Evolutionary conservation across 2,888 invertebrate genomes (phyloP), one percentile per base, ranked within the genome.

Genomic region (Meliscaeva auricollis): DNA sequence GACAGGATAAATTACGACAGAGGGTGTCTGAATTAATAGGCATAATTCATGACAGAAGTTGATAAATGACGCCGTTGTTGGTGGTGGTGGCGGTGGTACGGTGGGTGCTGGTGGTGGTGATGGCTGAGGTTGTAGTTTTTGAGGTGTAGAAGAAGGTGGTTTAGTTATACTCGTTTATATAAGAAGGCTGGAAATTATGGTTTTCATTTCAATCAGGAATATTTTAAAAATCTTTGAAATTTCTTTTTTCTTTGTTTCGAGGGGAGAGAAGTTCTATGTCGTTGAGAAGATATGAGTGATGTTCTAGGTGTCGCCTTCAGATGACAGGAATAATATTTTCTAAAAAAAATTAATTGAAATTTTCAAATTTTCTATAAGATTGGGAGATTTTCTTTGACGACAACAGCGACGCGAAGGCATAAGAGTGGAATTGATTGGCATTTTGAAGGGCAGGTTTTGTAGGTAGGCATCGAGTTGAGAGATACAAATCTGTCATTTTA

Each of bases 1-100:
- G 91, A 91, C 92, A 91, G 91, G 90, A 91, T 91, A 91, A 91
- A 91, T 91, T 91, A 91, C 91, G 69, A 56, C 88, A 85, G 90
- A 89, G 90, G 90, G 90, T 90, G 88, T 87, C 88, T 77, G 74
- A 83, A 82, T 90, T 87, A 87, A 87, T 88, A 89, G 89, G 82
- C 79, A 87, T 87, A 83, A 87, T 82, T 84, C 88, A 89, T 89
- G 90, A 88, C 89, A 90, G 88, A 88, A 90, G 90, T 90, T 90
- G 90, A 90, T 90, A 90, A 90, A 90, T 90, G 90, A 90, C 90
- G 89, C 88, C 88, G 88, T 38, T 6, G 38, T 13, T 38, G 38
- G 9, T 38, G 38, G 11, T 38, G 38, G 38, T 38, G 38, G 38
- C 9, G 3, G 11, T n/a, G 9, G 9, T 38, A 13, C 11, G 35